Percentiles rank a stretch among this genome's conserved stretches.
Conservation (phyloP, 2,797 vertebrate species). For the Ataeniobius toweri region DNA sequence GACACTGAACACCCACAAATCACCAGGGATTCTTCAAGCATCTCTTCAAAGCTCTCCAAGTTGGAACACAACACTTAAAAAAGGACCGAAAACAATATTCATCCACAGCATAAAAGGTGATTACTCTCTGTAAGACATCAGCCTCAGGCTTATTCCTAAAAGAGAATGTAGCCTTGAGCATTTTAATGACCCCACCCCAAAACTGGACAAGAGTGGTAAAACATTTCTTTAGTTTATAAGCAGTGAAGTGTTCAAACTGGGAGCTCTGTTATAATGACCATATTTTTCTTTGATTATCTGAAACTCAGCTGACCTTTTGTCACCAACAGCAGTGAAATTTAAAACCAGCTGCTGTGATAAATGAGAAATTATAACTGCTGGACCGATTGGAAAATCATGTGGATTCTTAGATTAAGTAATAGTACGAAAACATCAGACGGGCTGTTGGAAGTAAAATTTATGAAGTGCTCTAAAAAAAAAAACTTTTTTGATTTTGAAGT, state of each 20-base stretch:
- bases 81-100: neutral
- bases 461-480: neutral
- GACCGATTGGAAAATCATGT: neutral
- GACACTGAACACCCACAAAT: neutral
- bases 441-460: neutral
- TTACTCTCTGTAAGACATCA: neutral
- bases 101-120: slow-evolving; percentile 1
- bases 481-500: neutral
- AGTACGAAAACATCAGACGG: neutral
- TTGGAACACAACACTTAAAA: neutral
- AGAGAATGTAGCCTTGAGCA: neutral
- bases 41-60: neutral
- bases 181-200: neutral
- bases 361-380: neutral
- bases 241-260: neutral
- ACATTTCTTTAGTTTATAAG: neutral
- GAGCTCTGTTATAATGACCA: neutral
- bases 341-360: neutral
- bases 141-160: neutral
- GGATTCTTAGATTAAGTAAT: neutral
- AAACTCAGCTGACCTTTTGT: neutral
- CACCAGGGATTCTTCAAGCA: neutral
- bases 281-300: neutral
- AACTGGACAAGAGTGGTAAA: neutral
- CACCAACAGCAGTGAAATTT: neutral